Evolutionary conservation across 2,797 vertebrate genomes (phyloP).

Genomic region (Falco novaeseelandiae): DNA sequence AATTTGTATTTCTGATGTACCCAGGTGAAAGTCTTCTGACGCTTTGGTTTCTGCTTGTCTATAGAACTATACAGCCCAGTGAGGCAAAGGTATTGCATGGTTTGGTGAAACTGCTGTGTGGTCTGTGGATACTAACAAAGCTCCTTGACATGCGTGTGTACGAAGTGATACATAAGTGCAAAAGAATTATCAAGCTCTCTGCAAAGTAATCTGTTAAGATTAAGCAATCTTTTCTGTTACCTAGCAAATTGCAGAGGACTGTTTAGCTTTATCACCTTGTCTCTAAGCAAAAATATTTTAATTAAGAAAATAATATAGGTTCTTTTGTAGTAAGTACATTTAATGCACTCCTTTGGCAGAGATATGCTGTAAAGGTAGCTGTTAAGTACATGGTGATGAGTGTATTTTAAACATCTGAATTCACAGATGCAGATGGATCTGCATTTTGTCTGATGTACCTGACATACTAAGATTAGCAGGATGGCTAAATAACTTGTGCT

Average conservation of each 20-base stretch:
- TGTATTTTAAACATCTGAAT: neutral
- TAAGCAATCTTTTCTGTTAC: neutral
- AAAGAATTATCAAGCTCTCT: neutral
- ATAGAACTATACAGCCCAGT: neutral
- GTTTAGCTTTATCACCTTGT: neutral
- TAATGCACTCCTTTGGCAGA: neutral
- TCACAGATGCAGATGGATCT: neutral
- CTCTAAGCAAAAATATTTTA: slow-evolving; percentile 11
- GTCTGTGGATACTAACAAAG: neutral
- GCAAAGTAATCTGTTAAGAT: neutral
- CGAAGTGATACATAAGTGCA: neutral
- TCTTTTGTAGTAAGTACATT: neutral
- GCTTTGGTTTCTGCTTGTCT: neutral
- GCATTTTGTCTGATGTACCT: neutral
- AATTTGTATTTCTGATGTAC: neutral
- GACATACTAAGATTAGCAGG: neutral
- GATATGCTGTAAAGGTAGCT: neutral
- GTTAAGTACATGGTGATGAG: neutral
- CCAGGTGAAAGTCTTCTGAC: neutral
- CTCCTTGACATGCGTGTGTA: neutral
- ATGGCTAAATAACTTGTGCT: neutral
- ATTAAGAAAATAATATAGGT: neutral
- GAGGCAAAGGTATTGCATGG: neutral
- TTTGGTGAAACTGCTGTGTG: neutral
- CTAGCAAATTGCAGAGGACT: neutral